Evolutionary conservation across 2,113 vertebrate species (phyloP), one percentile per base, ranked within the genome.

Genomic region (Puffinus mauretanicus): DNA sequence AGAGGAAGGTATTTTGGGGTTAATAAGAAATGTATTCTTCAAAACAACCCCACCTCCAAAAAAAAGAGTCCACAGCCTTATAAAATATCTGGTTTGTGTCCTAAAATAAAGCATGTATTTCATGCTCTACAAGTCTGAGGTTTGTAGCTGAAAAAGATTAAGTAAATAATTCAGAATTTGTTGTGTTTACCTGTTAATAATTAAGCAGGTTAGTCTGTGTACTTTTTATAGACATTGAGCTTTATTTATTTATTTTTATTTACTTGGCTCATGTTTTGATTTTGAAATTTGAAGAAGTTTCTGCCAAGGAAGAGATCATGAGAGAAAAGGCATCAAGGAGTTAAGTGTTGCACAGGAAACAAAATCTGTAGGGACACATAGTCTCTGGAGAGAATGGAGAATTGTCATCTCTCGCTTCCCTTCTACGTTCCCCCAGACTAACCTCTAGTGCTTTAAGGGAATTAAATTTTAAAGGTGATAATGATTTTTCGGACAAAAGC

Each of bases 181-280:
- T 97, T 97, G 93, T 98, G 88, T 98, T 98, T 98, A 98, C 96
- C 97, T 98, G 97, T 98, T 98, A 98, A 98, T 98, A 98, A 98
- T 98, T 98, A 98, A 98, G 88, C 87, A 98, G 93, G 94, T 94
- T 97, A 96, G 97, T 96, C 94, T 97, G 90, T 98, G 97, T 97
- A 96, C 95, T 98, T 98, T 98, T 98, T 98, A 97, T 97, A 97
- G 96, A 86, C 78, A 88, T 92, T 90, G 93, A 94, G 65, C 66
- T 97, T 97, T 97, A 95, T 97, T 97, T 98, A 94, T 96, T 97
- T 98, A 98, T 97, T 97, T 98, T 95, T 90, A 95, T 97, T 96
- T 94, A 86, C 92, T 97, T 95, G 81, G 86, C 89, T 97, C 10
- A 27, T 96, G 67, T 97, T 82, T 95, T 97, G 92, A 72, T 94